Evolutionary conservation across 2,888 invertebrate genomes (phyloP).

Genomic region (Stegana nigrithorax): DNA sequence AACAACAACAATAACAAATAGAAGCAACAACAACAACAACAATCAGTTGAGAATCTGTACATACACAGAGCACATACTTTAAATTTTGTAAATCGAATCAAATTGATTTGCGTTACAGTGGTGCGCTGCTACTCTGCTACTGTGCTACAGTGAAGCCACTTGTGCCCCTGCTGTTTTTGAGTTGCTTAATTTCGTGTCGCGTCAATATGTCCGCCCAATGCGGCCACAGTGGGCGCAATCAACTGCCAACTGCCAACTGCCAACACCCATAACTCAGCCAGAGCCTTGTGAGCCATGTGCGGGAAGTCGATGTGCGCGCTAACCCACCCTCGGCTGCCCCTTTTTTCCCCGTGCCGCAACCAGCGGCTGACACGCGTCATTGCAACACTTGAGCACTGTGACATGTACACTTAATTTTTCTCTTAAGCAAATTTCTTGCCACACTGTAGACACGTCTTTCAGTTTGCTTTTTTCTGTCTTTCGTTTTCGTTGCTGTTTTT

Average conservation of each 20-base stretch:
- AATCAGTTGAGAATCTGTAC: not conserved
- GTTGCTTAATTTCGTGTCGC: constrained; percentile 37
- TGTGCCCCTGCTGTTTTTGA: constrained; percentile 22
- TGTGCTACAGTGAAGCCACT: not conserved
- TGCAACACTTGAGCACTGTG: constrained; percentile 3
- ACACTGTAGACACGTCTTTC: constrained; percentile 18
- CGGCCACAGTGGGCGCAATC: not conserved
- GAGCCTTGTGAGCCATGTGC: no score
- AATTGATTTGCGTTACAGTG: constrained; percentile 65
- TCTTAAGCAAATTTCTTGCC: constrained; percentile 18
- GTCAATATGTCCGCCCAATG: constrained; percentile 49
- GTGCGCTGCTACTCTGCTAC: not conserved
- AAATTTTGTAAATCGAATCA: constrained; percentile 67
- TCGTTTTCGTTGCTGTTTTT: constrained; percentile 26
- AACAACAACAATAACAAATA: constrained; percentile 36
- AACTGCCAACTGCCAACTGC: constrained; percentile 13
- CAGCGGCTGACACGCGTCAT: not conserved
- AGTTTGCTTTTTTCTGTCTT: constrained; percentile 5
- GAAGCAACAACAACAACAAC: not conserved
- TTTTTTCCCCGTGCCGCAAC: constrained; percentile 26
- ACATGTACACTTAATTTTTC: constrained; percentile 11
- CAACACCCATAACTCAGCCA: no score
- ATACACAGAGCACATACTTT: constrained; percentile 49
- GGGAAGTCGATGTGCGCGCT: no score
- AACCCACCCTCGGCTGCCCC: constrained; percentile 28